phyloP scores from a whole-genome alignment of 2,113 vertebrate genomes.

The Sinocyclocheilus anophthalmus region DNA sequence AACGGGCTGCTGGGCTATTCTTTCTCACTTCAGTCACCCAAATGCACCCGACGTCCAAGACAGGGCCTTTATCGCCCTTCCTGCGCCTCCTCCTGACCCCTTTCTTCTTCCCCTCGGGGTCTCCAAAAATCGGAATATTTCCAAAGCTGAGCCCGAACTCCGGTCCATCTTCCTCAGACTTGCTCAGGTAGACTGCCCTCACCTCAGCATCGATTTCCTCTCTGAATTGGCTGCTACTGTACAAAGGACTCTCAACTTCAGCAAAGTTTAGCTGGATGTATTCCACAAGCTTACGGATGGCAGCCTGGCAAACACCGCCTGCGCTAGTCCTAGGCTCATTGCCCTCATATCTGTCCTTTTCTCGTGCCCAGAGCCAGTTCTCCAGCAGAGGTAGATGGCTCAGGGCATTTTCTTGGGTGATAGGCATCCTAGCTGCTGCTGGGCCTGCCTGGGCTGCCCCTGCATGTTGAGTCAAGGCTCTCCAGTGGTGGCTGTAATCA shows the following conservation, averaged over 20 bases:
- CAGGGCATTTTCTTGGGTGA: constrained; percentile 91
- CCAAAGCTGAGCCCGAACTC: constrained; percentile 93
- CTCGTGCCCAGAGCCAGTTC: constrained; percentile 80
- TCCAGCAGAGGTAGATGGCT: constrained; percentile 87
- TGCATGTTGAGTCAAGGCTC: constrained; percentile 71
- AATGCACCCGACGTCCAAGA: constrained; percentile 92
- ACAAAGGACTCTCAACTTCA: constrained; percentile 66
- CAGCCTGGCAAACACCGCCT: constrained; percentile 81
- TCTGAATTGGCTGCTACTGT: constrained; percentile 5
- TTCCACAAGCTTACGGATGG: constrained; percentile 88
- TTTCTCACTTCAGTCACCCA: constrained; percentile 96
- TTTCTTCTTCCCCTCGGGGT: constrained; percentile 86
- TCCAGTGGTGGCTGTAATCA: constrained; percentile 1
- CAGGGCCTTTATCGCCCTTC: constrained; percentile 81
- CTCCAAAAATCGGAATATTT: constrained; percentile 93
- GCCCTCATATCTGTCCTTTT: constrained; percentile 62
- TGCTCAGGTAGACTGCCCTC: constrained; percentile 83
- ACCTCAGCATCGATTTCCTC: constrained; percentile 82
- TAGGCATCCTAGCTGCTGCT: constrained; percentile 82
- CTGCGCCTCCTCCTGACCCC: constrained; percentile 79
- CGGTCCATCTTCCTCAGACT: constrained; percentile 70
- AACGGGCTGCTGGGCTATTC: constrained; percentile 85
- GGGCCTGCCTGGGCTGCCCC: constrained; percentile 52
- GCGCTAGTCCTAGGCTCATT: constrained; percentile 34
- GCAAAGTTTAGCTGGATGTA: constrained; percentile 93